Conservation (phyloP, 2,113 vertebrate genomes). For the Orcinus orca region DNA sequence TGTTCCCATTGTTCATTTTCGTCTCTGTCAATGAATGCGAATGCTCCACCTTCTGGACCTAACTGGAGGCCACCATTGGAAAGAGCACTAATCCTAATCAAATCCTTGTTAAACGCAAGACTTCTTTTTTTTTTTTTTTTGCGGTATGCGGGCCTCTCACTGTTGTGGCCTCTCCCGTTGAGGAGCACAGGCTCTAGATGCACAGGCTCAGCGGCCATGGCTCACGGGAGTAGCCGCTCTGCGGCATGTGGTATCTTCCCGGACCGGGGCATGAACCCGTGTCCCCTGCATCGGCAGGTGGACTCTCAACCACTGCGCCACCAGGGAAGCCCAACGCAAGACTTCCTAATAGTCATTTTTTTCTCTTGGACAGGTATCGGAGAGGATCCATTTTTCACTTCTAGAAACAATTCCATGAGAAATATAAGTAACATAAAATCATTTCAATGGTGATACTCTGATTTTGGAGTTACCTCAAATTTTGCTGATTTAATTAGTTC, state of each 20-base stretch:
- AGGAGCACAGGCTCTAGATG: too few species aligned
- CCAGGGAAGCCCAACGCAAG: too few species aligned
- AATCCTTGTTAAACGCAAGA: conserved; percentile 33
- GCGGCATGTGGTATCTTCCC: too few species aligned
- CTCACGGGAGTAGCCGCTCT: too few species aligned
- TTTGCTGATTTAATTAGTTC: conserved; percentile 1
- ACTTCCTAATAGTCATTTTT: neutral
- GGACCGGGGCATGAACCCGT: too few species aligned
- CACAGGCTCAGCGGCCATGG: too few species aligned
- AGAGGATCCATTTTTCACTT: conserved; percentile 33
- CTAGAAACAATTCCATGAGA: conserved; percentile 34
- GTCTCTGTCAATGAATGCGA: neutral
- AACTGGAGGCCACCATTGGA: neutral
- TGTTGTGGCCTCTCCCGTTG: too few species aligned
- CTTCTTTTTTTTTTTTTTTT: too few species aligned
- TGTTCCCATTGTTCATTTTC: neutral
- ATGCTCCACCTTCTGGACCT: neutral
- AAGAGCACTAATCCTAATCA: conserved; percentile 9
- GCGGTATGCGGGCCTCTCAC: too few species aligned
- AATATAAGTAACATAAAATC: neutral
- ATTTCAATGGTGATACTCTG: neutral
- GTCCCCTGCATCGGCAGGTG: too few species aligned
- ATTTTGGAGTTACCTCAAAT: neutral
- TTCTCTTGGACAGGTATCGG: conserved; percentile 2
- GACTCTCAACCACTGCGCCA: too few species aligned